A percentile compares a stretch with the other conserved stretches of the same genome.
These are phyloP conservation scores for Rachycentron canadum DNA, from an alignment of 2,797 vertebrate genomes.

Conservation along the genomic window DNA sequence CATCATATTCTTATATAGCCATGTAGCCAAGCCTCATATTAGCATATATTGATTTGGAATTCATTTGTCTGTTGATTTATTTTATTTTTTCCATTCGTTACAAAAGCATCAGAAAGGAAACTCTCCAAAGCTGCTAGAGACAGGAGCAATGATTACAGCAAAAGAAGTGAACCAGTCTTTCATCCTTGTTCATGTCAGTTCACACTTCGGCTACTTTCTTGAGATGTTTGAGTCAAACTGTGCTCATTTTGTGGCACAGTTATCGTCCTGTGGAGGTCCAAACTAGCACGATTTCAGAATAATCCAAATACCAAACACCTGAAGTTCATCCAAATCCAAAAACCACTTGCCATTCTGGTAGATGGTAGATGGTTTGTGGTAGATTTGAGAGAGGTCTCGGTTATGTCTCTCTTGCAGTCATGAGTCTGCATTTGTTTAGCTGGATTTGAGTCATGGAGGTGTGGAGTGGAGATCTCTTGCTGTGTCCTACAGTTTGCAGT, in stretches of 20 bases:
- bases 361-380: slow-evolving; percentile 2
- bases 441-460: slow-evolving; percentile 76
- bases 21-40: too few relatives aligned
- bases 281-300: slow-evolving; percentile 39
- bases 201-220: slow-evolving; percentile 12
- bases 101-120: background rate
- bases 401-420: background rate
- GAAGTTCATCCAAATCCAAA: slow-evolving; percentile 28
- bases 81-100: background rate
- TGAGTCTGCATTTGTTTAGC: slow-evolving; percentile 37
- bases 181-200: slow-evolving; percentile 6
- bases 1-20: background rate
- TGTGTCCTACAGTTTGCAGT: slow-evolving; percentile 81
- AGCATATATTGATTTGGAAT: background rate
- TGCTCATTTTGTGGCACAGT: slow-evolving; percentile 25
- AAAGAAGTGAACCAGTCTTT: slow-evolving; percentile 34
- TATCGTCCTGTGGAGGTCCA: slow-evolving; percentile 53
- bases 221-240: slow-evolving; percentile 45
- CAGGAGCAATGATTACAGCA: slow-evolving; percentile 1
- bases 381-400: slow-evolving; percentile 24
- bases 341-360: background rate
- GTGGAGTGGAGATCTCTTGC: slow-evolving; percentile 64
- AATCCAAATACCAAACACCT: slow-evolving; percentile 43
- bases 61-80: background rate
- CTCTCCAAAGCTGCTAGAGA: fast-evolving